Percentiles rank a stretch among this genome's conserved stretches.
Evolutionary conservation across 2,888 invertebrate genomes (phyloP).

Genomic region (Ashinkailepas kermadecensis): DNA sequence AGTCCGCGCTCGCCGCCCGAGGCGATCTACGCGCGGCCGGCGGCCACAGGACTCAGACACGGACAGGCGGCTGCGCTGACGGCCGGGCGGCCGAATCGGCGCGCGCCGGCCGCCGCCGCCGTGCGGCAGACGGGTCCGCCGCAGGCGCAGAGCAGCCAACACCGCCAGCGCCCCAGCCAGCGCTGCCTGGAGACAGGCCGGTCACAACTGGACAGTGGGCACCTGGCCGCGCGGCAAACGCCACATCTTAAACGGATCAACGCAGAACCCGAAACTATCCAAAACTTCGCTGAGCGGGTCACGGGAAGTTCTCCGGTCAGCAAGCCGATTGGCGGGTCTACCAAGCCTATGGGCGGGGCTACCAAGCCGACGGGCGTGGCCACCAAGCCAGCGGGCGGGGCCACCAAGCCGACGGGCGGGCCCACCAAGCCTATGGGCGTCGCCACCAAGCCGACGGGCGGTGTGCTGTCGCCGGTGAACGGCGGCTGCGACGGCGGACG

Average conservation of each 20-base stretch:
- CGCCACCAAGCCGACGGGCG: background rate
- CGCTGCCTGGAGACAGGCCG: background rate
- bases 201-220: too few species aligned
- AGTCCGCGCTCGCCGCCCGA: background rate
- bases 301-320: too few species aligned
- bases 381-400: background rate
- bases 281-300: too few species aligned
- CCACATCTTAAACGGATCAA: too few species aligned
- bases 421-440: too few species aligned
- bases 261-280: too few species aligned
- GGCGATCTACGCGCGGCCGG: constrained; percentile 9
- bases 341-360: background rate
- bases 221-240: too few species aligned
- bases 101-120: background rate
- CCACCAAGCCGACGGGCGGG: background rate
- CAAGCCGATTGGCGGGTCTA: too few species aligned
- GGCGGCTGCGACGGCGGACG: background rate
- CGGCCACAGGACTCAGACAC: background rate
- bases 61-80: background rate
- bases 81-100: background rate
- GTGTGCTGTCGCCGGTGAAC: background rate
- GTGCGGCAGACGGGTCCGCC: background rate
- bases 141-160: background rate
- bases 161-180: background rate
- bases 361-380: background rate